Percentiles rank a stretch among this genome's conserved stretches.
Conservation (phyloP, 37 sponge, comb jelly and placozoan genomes). For the Tethya wilhelma region DNA sequence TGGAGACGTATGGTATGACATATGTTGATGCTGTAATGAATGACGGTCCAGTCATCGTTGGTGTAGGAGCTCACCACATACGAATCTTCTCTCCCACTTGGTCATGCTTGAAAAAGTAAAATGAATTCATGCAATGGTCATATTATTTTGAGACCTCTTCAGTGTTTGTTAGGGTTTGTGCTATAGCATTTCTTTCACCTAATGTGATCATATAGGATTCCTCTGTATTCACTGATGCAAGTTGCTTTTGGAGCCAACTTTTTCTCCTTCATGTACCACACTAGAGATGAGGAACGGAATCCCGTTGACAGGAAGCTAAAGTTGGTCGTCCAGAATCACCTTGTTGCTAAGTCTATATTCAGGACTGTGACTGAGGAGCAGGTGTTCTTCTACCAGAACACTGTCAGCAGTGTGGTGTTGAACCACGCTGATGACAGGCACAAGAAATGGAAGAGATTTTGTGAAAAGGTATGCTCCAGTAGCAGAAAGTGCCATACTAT, state of each 20-base stretch:
- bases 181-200: neutral
- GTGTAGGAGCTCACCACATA: constrained; percentile 43
- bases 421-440: constrained; percentile 52
- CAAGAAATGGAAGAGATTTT: constrained; percentile 16
- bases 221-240: constrained; percentile 46
- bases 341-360: constrained; percentile 62
- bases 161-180: neutral
- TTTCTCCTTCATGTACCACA: constrained; percentile 55
- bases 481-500: too few species aligned
- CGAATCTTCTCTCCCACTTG: constrained; percentile 13
- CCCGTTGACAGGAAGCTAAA: constrained; percentile 21
- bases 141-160: neutral
- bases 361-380: constrained; percentile 72
- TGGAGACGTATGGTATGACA: constrained; percentile 42
- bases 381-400: constrained; percentile 70
- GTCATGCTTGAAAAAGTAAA: constrained; percentile 26
- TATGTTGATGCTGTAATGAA: constrained; percentile 2
- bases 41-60: constrained; percentile 17
- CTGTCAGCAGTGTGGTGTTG: constrained; percentile 47
- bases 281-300: constrained; percentile 6
- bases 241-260: constrained; percentile 52
- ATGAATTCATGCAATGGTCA: neutral
- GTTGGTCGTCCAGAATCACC: constrained; percentile 7
- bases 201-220: constrained; percentile 44
- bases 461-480: constrained; percentile 4